Conservation (phyloP, 1,140 invertebrate genomes). For the Euschistus heros region DNA sequence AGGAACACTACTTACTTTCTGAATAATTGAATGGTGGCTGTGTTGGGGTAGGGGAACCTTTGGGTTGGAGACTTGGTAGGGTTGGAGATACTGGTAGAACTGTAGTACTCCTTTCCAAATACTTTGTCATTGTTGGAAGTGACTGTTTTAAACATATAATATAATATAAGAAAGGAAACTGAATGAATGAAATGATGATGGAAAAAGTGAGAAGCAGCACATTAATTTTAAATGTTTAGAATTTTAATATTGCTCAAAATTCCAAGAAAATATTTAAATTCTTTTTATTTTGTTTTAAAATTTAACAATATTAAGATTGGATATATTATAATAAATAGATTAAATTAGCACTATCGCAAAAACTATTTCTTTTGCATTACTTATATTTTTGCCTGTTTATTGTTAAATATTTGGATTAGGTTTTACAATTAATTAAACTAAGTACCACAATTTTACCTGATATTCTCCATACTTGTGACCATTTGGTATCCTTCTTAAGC, state of each 20-base stretch:
- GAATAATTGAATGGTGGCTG: conserved; percentile 15
- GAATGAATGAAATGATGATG: neutral
- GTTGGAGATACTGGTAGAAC: conserved; percentile 28
- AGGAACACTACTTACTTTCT: conserved; percentile 23
- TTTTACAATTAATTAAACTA: neutral
- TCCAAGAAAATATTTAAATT: too few species aligned
- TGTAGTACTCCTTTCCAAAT: conserved; percentile 21
- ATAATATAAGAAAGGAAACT: neutral
- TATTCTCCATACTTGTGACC: conserved; percentile 29
- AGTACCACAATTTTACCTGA: conserved; percentile 18
- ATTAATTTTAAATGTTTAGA: too few species aligned
- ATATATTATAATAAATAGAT: neutral
- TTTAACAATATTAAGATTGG: too few species aligned
- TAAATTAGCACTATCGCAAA: neutral
- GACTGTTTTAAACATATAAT: conserved; percentile 8
- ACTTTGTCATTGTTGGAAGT: conserved; percentile 19
- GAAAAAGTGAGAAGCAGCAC: neutral
- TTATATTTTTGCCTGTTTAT: neutral
- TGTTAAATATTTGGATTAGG: neutral
- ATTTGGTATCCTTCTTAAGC: conserved; percentile 23
- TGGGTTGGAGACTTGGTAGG: conserved; percentile 23
- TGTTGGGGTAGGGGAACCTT: conserved; percentile 14
- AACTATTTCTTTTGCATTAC: too few species aligned
- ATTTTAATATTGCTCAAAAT: too few species aligned
- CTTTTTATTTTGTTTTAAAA: too few species aligned